A percentile compares a stretch with the other conserved stretches of the same genome.
These are phyloP conservation scores for Lepus oiostolus DNA, from an alignment of 2,797 vertebrate genomes.

Conservation along the genomic window DNA sequence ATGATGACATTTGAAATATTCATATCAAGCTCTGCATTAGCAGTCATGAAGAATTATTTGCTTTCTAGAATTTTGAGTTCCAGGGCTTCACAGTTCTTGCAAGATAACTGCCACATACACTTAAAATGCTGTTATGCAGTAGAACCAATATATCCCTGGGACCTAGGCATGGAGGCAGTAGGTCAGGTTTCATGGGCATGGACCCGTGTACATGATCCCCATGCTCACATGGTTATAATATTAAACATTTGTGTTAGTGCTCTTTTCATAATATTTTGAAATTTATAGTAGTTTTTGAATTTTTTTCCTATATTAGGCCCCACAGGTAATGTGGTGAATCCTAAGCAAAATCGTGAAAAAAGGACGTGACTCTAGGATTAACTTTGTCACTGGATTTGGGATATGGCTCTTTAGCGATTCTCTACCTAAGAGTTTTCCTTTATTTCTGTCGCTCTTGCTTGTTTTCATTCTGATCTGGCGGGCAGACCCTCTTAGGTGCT, in stretches of 20 bases:
- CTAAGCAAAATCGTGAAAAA: neutral
- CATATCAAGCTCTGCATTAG: conserved; percentile 9
- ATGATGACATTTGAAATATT: conserved; percentile 15
- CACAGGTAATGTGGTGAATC: neutral
- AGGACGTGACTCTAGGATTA: neutral
- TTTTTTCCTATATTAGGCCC: neutral
- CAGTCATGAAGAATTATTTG: conserved; percentile 6
- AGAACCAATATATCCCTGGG: neutral
- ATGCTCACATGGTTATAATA: neutral
- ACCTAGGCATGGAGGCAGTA: neutral
- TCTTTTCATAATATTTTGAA: neutral
- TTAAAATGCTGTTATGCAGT: neutral
- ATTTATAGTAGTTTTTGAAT: conserved; percentile 49
- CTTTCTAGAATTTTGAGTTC: conserved; percentile 45
- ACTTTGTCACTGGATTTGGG: neutral
- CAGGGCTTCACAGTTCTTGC: neutral
- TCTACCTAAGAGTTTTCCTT: neutral
- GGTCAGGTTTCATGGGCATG: neutral
- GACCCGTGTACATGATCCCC: neutral
- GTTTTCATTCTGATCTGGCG: neutral
- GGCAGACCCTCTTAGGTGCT: neutral
- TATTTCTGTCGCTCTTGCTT: neutral
- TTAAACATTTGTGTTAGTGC: neutral
- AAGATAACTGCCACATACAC: neutral
- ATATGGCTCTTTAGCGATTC: neutral